Evolutionary conservation across 2,888 invertebrate species (phyloP).

Genomic region (Tillus elongatus): DNA sequence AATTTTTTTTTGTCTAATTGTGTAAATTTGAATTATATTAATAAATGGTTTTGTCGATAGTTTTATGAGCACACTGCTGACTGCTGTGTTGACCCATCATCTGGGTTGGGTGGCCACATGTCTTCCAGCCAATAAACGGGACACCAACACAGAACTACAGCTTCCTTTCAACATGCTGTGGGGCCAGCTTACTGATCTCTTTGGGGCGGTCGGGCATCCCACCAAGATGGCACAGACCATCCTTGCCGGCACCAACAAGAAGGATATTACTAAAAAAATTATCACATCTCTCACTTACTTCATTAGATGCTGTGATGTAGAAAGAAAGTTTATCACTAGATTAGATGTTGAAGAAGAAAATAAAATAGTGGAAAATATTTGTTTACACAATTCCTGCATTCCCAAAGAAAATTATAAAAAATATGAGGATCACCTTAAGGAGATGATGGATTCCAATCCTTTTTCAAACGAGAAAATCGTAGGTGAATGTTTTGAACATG

Average conservation of each 20-base stretch:
- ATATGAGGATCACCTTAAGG: slow-evolving; percentile 33
- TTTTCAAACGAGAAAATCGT: too few species aligned
- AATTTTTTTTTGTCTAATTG: too few species aligned
- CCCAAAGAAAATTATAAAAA: slow-evolving; percentile 35
- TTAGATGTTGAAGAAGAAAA: slow-evolving; percentile 29
- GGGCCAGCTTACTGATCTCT: slow-evolving; percentile 81
- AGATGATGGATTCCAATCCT: slow-evolving; percentile 21
- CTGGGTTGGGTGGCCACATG: slow-evolving; percentile 86
- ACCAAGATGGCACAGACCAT: slow-evolving; percentile 71
- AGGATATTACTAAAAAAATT: slow-evolving; percentile 60
- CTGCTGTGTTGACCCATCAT: slow-evolving; percentile 81
- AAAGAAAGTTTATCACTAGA: slow-evolving; percentile 33
- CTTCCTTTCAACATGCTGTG: slow-evolving; percentile 77
- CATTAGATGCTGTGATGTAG: slow-evolving; percentile 67
- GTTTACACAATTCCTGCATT: slow-evolving; percentile 30
- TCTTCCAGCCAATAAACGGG: slow-evolving; percentile 34
- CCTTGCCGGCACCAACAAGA: slow-evolving; percentile 59
- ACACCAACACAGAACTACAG: slow-evolving; percentile 51
- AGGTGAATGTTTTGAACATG: too few species aligned
- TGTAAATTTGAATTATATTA: too few species aligned
- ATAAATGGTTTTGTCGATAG: too few species aligned
- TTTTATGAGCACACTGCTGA: slow-evolving; percentile 81
- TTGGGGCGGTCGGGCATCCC: slow-evolving; percentile 76
- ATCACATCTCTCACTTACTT: slow-evolving; percentile 79
- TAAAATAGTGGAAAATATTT: slow-evolving; percentile 33